Base-by-base conservation (phyloP, 2,888 invertebrate species). In the Gibbula magus region DNA sequence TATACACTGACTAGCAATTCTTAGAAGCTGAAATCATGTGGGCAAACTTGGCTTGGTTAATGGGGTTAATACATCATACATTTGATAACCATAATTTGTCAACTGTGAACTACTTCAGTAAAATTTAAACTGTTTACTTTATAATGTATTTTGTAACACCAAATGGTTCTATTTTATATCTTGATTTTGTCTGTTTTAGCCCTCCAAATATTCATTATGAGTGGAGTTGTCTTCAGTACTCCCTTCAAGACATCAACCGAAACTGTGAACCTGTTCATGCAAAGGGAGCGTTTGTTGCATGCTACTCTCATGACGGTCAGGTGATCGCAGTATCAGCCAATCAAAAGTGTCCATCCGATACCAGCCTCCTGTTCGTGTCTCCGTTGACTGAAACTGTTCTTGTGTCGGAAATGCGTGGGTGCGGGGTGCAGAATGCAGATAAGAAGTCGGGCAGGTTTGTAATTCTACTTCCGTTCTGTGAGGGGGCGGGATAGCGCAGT, bases 291-390 rank as follows among this genome's bases (percentile, higher is more conserved):
- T 90, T 89, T 67, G 81, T 90, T 0, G 80, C 86, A 5, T 84
- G 86, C 67, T 89, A 89, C 79, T 87, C 90, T 18, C 86, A 86
- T 74, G 91, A 89, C 84, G 91, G 91, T 45, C 90, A 90, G 82
- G 87, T 92, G 75, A 81, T 92, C 7, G 91, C 91, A 29, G 86
- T 92, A 35, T 91, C 90, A 66, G 88, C 91, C 83, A 92, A 92
- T 85, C 91, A 91, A 84, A 88, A 84, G 66, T 83, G 83, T 52
- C 88, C 90, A 2, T 82, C 85, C 61, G 83, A 85, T 66, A 90
- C 89, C 25, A 85, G 87, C 76, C 84, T 92, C 83, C 77, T 91
- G 81, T 92, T 89, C 86, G 86, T 92, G 51, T 90, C 92, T 5
- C 87, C 91, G 0, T 82, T 89, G 75, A 89, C 90, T 29, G 90